Base-by-base conservation (phyloP, 2,113 vertebrate species). In the Falcunculus frontatus region DNA sequence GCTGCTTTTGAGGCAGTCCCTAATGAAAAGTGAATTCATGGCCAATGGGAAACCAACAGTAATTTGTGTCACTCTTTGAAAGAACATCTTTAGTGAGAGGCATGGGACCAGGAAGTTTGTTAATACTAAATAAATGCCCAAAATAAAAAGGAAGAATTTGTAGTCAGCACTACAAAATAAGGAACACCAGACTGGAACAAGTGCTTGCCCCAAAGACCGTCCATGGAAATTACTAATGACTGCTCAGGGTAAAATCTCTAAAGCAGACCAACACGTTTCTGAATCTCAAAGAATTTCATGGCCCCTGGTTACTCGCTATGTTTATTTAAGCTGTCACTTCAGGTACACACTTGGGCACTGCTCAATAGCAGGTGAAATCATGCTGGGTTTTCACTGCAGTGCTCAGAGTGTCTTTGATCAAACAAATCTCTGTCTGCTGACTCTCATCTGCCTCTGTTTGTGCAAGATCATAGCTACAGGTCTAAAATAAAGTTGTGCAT, bases 21-120 rank as follows among this genome's bases (percentile, higher is more conserved):
- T 92, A 76, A 94, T 72, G 80, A 92, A 82, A 94, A 95, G 41
- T 16, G 64, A 88, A 90, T 77, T 82, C 84, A 35, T 6, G 20
- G 79, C 84, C 87, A 90, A 64, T 50, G 88, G 76, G 93, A 96
- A 96, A 59, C 92, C 87, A 90, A 92, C 67, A 81, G 92, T 79
- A 87, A 90, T 94, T 95, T 94, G 90, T 92, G 93, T 93, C 95
- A 95, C 74, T 94, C 90, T 79, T 90, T 82, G 77, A 72, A 62
- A 41, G 92, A 77, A 30, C 33, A 25, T 9, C 86, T 96, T 96
- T 92, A 81, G 49, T n/a, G 70, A 76, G 80, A 89, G 50, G 57
- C 87, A 84, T 88, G 93, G 84, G 88, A 89, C 77, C 88, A 92
- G 94, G 96, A 94, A 96, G 91, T 96, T 93, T 91, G 49, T 87